Base-by-base conservation (phyloP, 1,140 invertebrate species). In the Lordiphosa collinella region DNA sequence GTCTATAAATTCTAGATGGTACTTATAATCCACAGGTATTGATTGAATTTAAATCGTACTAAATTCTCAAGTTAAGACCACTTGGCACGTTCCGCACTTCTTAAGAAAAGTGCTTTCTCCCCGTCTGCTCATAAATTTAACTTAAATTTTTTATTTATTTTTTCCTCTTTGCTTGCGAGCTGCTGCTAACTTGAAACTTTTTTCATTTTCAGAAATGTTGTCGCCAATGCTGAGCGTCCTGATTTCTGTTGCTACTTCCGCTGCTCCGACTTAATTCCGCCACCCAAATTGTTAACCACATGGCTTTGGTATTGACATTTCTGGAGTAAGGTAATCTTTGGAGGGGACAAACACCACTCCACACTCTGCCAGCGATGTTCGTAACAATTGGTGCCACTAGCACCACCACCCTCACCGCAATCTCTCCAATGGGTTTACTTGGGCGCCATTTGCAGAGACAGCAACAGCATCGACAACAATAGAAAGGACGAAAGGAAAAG, bases 131-230 rank as follows among this genome's bases (percentile, higher is more conserved):
- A 29, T 29, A 29, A 29, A 29, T 29, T 29, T 29, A 8, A 29
- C 25, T 29, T 8, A 29, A 29, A 29, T 29, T 29, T 29, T 7
- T 29, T 29, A 6, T 29, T 29, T 29, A 25, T 29, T 29, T 8
- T 29, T 29, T 5, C 25, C 25, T 22, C 25, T 8, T 29, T 29
- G 2, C 22, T 34, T 35, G 31, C 31, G 25, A 48, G 12, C 14
- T 32, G 46, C 14, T 48, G 16, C 32, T 48, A 35, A 34, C 13
- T 48, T 48, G 44, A 50, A 36, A 47, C 50, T 52, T 62, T 53
- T 54, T 53, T 10, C 37, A 31, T 48, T 60, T 69, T 40, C 61
- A 65, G 66, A 50, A 51, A 65, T 65, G 54, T 13, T 34, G 18
- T 22, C 34, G 18, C 53, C 35, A n/a, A n/a, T n/a, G n/a, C n/a